phyloP scores from a whole-genome alignment of 92 coral and sea anemone genomes.

The Parazoanthus swiftii region DNA sequence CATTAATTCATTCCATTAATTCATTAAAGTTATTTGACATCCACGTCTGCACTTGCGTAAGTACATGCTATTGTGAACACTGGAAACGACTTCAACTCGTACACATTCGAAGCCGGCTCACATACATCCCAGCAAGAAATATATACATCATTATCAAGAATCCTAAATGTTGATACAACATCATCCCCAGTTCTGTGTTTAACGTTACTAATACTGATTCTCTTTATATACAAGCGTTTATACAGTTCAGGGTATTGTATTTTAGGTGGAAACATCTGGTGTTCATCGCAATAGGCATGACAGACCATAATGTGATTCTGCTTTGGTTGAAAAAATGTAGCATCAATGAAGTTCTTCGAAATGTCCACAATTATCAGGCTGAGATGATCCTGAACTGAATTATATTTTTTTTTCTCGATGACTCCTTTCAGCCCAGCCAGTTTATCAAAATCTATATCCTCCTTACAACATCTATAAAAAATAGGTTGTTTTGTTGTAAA shows the following conservation, averaged over 20 bases:
- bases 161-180: not conserved
- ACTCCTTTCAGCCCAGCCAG: too few relatives aligned
- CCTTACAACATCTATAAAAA: too few relatives aligned
- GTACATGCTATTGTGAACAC: not conserved
- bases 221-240: not conserved
- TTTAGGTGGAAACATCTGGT: not conserved
- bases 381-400: not conserved
- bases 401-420: not conserved
- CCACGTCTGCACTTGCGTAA: not conserved
- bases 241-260: not conserved
- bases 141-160: slow-evolving; percentile 30
- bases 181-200: not conserved
- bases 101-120: not conserved
- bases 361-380: not conserved
- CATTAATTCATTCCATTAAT: too few relatives aligned
- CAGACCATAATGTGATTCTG: not conserved
- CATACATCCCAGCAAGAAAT: not conserved
- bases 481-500: too few relatives aligned
- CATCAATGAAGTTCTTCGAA: not conserved
- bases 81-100: not conserved
- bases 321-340: not conserved
- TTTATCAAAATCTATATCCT: too few relatives aligned
- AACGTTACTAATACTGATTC: not conserved
- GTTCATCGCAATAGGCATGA: not conserved
- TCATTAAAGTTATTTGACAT: not conserved